Evolutionary conservation across 37 sponge, comb jelly and placozoan species (phyloP).

Genomic region (Petrosia ficiformis): DNA sequence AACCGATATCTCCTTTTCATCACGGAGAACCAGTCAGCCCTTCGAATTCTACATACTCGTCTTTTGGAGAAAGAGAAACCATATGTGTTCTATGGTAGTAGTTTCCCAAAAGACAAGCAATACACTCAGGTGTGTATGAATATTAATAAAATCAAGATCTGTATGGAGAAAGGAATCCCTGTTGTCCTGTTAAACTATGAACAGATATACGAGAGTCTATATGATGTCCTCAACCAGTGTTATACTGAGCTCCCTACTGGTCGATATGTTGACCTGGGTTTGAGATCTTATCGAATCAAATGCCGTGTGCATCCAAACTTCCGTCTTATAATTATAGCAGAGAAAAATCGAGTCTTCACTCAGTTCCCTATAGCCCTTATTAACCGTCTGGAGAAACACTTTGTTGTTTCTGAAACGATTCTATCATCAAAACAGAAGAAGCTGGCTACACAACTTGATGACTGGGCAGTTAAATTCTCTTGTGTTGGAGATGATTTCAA

Average conservation of each 20-base stretch:
- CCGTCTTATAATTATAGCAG: constrained; percentile 5
- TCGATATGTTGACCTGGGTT: constrained; percentile 14
- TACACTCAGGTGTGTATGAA: constrained; percentile 51
- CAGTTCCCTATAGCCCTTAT: background rate
- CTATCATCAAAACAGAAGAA: background rate
- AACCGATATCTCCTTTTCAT: constrained; percentile 91
- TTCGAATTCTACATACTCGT: constrained; percentile 54
- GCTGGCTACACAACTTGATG: background rate
- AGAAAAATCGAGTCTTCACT: background rate
- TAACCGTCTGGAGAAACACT: constrained; percentile 10
- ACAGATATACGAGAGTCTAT: constrained; percentile 55
- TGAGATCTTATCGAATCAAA: background rate
- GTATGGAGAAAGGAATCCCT: constrained; percentile 30
- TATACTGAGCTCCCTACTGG: constrained; percentile 9
- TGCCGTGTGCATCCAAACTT: constrained; percentile 1
- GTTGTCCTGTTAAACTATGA: constrained; percentile 43
- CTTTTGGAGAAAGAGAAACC: constrained; percentile 9
- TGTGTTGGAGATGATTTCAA: background rate
- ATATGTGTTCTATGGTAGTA: constrained; percentile 39
- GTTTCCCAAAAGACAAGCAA: constrained; percentile 51
- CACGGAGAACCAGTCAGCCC: constrained; percentile 92
- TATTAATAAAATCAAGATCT: constrained; percentile 48
- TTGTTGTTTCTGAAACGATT: constrained; percentile 1
- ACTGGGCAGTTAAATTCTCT: constrained; percentile 20
- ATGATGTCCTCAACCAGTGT: constrained; percentile 52